Evolutionary conservation across 2,888 invertebrate genomes (phyloP), one percentile per base, ranked within the genome.

Genomic region (Crocallis elinguaria): DNA sequence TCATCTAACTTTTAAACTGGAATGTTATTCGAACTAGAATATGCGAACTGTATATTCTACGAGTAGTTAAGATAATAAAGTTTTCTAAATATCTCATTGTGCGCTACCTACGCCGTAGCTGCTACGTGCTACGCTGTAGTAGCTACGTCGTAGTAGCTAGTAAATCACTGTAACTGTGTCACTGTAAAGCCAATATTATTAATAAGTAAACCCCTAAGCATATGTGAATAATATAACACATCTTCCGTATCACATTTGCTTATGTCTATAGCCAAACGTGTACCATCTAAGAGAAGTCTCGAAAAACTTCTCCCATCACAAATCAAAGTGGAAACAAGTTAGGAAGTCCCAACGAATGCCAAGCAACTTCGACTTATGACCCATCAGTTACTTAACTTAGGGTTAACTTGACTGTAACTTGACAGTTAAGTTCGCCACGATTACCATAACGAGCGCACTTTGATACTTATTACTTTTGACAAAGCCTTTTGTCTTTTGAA

Each of bases 381-480:
- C 41, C 45, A 39, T 51, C 49, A 41, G 32, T 36, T 50, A 38
- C 49, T 66, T 64, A 64, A 63, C 57, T 52, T 37, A 48, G 46
- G 38, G 49, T 48, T 43, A 62, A 69, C 54, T 66, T 64, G 58
- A 59, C 52, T 50, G 49, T 61, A 65, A 75, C 64, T 75, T 69
- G 51, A 62, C 57, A 54, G 50, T 52, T 64, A 64, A 75, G 63
- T 72, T 68, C 52, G 57, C 68, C 71, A 71, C 73, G 79, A 78
- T 78, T 77, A 76, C 66, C 69, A 69, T 79, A 77, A 78, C 74
- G 71, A 78, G 66, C 56, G 33, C 64, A 62, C 71, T 75, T 64
- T 57, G 61, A 54, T 55, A 59, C 54, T 58, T 52, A 60, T 48
- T 54, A 55, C 49, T 56, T 57, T 53, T n/a, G 39, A 25, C 42